Percentiles rank a stretch among this genome's conserved stretches.
phyloP scores from a whole-genome alignment of 2,113 vertebrate species.

The Potamarius usumacintae region DNA sequence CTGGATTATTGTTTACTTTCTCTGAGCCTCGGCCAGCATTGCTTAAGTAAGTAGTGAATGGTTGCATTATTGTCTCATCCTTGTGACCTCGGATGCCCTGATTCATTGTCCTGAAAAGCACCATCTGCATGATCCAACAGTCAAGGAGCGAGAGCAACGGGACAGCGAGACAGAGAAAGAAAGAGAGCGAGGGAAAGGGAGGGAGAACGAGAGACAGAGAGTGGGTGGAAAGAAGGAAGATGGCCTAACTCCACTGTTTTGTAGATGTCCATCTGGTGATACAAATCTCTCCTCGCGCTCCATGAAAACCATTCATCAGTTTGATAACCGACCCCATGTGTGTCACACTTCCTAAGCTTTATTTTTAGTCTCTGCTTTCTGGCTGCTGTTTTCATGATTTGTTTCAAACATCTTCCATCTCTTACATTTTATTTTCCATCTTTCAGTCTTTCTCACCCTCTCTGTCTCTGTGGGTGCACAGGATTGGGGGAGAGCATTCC shows the following conservation, averaged over 20 bases:
- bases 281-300: constrained; percentile 4
- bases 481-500: constrained; percentile 70
- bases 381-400: constrained; percentile 23
- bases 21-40: constrained; percentile 71
- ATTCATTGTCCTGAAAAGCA: constrained; percentile 76
- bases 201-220: constrained; percentile 32
- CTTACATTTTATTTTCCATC: background rate
- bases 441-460: constrained; percentile 54
- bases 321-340: constrained; percentile 4
- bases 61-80: constrained; percentile 79
- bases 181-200: constrained; percentile 25
- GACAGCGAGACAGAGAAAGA: constrained; percentile 32
- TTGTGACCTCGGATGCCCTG: constrained; percentile 74
- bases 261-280: constrained; percentile 21
- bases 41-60: constrained; percentile 66
- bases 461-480: constrained; percentile 43
- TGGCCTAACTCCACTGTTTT: constrained; percentile 39
- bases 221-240: constrained; percentile 31
- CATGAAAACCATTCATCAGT: constrained; percentile 16
- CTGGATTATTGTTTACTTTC: constrained; percentile 76
- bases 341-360: background rate
- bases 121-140: constrained; percentile 82
- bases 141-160: constrained; percentile 63
- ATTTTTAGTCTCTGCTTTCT: constrained; percentile 59
- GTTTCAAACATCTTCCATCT: constrained; percentile 53